Conservation (phyloP, 2,888 invertebrate genomes). For the Pristionchus fissidentatus region DNA sequence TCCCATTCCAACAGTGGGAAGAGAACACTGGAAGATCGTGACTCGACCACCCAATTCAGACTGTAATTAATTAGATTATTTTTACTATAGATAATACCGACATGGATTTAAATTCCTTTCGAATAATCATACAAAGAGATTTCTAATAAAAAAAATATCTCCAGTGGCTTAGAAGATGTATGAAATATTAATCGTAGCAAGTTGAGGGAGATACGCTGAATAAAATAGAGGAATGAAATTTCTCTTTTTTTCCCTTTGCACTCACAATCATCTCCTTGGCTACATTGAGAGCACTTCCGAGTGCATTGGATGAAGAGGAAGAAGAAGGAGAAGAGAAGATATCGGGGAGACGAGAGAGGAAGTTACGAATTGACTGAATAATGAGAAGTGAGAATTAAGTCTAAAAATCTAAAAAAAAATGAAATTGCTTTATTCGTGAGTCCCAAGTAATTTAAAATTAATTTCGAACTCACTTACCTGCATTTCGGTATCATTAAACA, state of each 20-base stretch:
- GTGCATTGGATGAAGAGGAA: constrained; percentile 84
- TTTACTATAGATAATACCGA: not conserved
- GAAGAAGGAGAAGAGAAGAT: constrained; percentile 80
- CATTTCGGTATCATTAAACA: too few species aligned
- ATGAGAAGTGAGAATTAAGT: not conserved
- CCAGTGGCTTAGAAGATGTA: too few species aligned
- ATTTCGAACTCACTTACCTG: too few species aligned
- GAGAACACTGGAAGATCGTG: constrained; percentile 91
- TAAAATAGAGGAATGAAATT: not conserved
- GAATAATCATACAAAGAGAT: not conserved
- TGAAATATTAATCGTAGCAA: not conserved
- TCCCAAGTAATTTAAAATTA: too few species aligned
- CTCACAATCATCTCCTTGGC: constrained; percentile 90
- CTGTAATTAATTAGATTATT: constrained; percentile 77
- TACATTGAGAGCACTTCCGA: constrained; percentile 93
- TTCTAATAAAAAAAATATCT: too few species aligned
- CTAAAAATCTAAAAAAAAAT: not conserved
- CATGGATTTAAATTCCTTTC: not conserved
- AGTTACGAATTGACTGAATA: constrained; percentile 62
- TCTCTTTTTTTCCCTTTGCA: too few species aligned
- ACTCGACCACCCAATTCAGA: constrained; percentile 92
- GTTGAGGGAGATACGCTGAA: not conserved
- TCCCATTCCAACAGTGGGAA: constrained; percentile 86
- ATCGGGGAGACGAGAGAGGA: constrained; percentile 79
- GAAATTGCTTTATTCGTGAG: not conserved